A percentile compares a stretch with the other conserved stretches of the same genome.
These are phyloP conservation scores for Drosophila flavopinicola DNA, from an alignment of 2,888 invertebrate species.

Conservation along the genomic window DNA sequence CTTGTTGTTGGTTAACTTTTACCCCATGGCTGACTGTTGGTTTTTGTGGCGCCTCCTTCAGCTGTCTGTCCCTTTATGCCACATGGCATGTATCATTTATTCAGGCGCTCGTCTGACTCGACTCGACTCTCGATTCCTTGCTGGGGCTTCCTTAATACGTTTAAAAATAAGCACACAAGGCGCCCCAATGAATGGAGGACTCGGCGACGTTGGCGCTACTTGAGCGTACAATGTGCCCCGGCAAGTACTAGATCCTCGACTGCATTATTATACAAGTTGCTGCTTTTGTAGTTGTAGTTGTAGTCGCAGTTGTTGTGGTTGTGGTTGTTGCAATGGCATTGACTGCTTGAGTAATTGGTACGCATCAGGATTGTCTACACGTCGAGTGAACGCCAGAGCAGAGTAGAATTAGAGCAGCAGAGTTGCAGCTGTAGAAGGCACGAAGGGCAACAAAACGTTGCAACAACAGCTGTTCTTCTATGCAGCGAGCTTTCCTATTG, in stretches of 20 bases:
- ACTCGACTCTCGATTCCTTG: constrained; percentile 34
- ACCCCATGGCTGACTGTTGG: constrained; percentile 3
- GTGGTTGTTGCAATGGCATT: constrained; percentile 53
- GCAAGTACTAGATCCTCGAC: constrained; percentile 4
- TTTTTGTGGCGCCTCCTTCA: constrained; percentile 1
- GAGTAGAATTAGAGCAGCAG: constrained; percentile 2
- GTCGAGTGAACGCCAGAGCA: constrained; percentile 14
- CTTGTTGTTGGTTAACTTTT: constrained; percentile 22
- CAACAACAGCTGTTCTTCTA: constrained; percentile 18
- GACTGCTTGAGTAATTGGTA: constrained; percentile 72
- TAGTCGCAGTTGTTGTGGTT: constrained; percentile 10
- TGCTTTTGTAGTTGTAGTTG: not conserved
- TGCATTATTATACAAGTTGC: constrained; percentile 1
- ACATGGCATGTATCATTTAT: constrained; percentile 54
- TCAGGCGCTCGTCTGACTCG: constrained; percentile 20
- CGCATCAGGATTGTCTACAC: constrained; percentile 47
- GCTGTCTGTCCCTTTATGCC: constrained; percentile 33
- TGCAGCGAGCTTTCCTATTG: constrained; percentile 4
- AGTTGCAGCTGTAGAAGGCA: not conserved
- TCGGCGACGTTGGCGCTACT: constrained; percentile 38
- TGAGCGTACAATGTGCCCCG: constrained; percentile 56
- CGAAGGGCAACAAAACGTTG: constrained; percentile 6
- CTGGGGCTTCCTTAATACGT: constrained; percentile 68
- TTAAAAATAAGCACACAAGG: constrained; percentile 66
- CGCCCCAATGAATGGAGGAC: constrained; percentile 31